Conservation (phyloP, 2,888 invertebrate species). For the Rapana venosa region DNA sequence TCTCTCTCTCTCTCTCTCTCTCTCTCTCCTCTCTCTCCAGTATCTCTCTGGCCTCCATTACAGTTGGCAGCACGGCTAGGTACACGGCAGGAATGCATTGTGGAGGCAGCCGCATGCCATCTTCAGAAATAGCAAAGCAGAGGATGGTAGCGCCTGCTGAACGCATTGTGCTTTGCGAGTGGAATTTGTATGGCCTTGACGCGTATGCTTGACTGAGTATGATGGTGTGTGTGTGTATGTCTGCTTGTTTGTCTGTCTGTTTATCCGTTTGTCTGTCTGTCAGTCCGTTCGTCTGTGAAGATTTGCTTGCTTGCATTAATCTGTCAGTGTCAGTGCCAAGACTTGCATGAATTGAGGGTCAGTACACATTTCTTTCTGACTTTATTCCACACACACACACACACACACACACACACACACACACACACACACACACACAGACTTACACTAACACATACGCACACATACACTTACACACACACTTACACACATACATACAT, state of each 20-base stretch:
- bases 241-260: not conserved
- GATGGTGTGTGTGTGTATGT: not conserved
- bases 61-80: not conserved
- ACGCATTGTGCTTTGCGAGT: not conserved
- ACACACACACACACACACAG: not conserved
- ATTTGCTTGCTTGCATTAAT: not conserved
- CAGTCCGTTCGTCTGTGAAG: not conserved
- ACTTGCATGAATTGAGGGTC: too few relatives aligned
- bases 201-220: not conserved
- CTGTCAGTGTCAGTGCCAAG: not conserved
- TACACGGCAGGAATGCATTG: not conserved
- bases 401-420: not conserved
- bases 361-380: too few relatives aligned
- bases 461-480: not conserved
- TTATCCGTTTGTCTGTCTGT: not conserved
- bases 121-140: not conserved
- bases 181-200: not conserved
- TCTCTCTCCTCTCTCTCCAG: not conserved
- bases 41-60: not conserved
- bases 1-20: too few relatives aligned
- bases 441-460: not conserved
- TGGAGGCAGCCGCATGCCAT: not conserved
- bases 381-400: not conserved
- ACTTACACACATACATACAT: not conserved
- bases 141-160: not conserved